A percentile compares a stretch with the other conserved stretches of the same genome.
Evolutionary conservation across 2,113 vertebrate species (phyloP).

Genomic region (Muntiacus muntjak): DNA sequence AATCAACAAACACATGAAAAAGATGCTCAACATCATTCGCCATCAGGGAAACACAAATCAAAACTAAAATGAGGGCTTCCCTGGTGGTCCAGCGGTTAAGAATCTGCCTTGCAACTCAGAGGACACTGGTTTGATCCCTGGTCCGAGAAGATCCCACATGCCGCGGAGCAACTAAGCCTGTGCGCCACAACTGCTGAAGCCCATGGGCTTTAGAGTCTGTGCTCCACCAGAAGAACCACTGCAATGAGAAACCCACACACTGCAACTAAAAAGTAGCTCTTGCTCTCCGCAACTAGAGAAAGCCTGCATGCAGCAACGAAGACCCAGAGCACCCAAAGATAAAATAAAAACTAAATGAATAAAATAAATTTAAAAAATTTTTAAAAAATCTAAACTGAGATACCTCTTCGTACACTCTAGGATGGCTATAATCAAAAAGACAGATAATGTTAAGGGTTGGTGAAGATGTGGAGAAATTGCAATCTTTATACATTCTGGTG

Average conservation of each 20-base stretch:
- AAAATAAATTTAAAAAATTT: not conserved
- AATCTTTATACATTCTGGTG: not conserved
- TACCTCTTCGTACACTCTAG: not conserved
- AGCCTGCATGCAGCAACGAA: not conserved
- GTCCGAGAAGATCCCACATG: not conserved
- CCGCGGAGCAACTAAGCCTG: not conserved
- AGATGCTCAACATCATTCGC: not conserved
- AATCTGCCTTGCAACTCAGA: not conserved
- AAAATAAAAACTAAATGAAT: not conserved
- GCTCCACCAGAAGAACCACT: not conserved
- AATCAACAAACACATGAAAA: not conserved
- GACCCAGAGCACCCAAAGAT: not conserved
- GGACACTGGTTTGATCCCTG: not conserved
- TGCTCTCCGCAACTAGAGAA: not conserved
- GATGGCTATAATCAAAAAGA: not conserved
- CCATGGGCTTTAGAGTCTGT: not conserved
- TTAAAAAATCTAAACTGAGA: not conserved
- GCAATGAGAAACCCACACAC: not conserved
- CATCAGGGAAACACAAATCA: not conserved
- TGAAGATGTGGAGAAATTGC: not conserved
- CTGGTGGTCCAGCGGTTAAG: not conserved
- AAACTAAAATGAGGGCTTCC: not conserved
- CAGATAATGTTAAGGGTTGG: not conserved
- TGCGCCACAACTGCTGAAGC: not conserved
- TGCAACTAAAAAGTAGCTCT: not conserved